Conservation (phyloP, 2,113 vertebrate genomes). For the Camelus dromedarius region DNA sequence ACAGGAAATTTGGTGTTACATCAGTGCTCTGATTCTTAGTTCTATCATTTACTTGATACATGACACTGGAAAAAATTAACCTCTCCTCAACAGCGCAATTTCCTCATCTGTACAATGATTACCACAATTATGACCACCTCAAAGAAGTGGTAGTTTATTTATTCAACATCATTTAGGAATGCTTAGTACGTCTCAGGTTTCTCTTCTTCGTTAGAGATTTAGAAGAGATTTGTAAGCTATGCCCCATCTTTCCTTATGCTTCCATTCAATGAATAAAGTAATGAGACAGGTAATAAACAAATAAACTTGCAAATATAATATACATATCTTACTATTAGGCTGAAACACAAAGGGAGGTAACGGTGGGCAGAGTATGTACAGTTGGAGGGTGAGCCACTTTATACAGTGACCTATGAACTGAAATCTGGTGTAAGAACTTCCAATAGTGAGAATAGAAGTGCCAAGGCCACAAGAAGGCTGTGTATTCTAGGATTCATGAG, state of each 20-base stretch:
- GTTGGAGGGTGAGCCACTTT: fast-evolving
- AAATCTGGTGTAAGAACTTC: background rate
- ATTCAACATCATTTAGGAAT: background rate
- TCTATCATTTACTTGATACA: background rate
- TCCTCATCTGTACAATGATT: background rate
- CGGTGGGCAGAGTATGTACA: fast-evolving
- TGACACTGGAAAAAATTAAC: background rate
- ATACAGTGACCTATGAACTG: background rate
- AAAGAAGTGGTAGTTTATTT: background rate
- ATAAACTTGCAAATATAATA: background rate
- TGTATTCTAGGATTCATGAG: background rate
- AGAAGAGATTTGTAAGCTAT: background rate
- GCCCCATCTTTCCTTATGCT: background rate
- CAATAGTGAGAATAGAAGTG: background rate
- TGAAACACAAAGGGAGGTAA: background rate
- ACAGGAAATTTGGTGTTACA: background rate
- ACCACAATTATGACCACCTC: background rate
- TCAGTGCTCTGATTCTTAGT: background rate
- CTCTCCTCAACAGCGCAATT: background rate
- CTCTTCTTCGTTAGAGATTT: background rate
- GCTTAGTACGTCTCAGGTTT: background rate
- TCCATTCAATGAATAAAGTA: background rate
- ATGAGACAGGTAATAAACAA: background rate
- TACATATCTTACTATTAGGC: background rate
- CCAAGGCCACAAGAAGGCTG: background rate